Base-by-base conservation (phyloP, 2,113 vertebrate genomes). In the Atractosteus spatula region DNA sequence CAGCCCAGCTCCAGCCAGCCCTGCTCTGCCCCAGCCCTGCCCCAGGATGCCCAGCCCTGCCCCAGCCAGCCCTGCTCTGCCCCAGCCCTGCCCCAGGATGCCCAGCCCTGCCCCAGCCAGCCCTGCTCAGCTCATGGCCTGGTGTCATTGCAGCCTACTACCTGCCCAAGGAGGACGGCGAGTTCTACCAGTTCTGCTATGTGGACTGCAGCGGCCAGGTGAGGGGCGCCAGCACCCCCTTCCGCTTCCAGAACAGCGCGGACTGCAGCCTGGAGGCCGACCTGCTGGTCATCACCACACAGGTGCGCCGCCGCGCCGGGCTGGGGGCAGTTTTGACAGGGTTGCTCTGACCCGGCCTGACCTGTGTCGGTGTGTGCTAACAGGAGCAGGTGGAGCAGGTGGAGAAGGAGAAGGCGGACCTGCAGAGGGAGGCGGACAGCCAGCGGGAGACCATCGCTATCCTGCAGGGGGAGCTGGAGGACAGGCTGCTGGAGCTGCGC, bases 111-210 rank as follows among this genome's bases (percentile, higher is more conserved):
- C 17, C 17, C 17, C 17, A 29, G 17, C 17, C 17, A 29, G 17
- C 17, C 17, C 17, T 29, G 17, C 17, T 29, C 17, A 29, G 17
- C 17, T 29, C 17, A 1, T 29, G 17, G 17, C 17, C 17, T 29
- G 17, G 42, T 16, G 14, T 16, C 73, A n/a, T 7, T 1, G 74
- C 79, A 93, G 92, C 87, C 0, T 89, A 87, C 77, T 89, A 91
- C 77, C 82, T 93, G 59, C 91, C 91, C 0, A 90, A 89, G 44
- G 89, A 91, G n/a, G 88, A 92, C 45, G 71, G 80, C 0, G 90
- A 92, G 71, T 91, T 89, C 72, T 93, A 93, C 78, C 92, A 93
- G 89, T 92, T 93, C 86, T 93, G 92, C 79, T 92, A 92, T 66
- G 63, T 92, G 0, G 89, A 91, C 78, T 81, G 55, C 8, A 67